A percentile compares a stretch with the other conserved stretches of the same genome.
phyloP scores from a whole-genome alignment of 2,113 vertebrate species.

The Dicerorhinus sumatrensis region DNA sequence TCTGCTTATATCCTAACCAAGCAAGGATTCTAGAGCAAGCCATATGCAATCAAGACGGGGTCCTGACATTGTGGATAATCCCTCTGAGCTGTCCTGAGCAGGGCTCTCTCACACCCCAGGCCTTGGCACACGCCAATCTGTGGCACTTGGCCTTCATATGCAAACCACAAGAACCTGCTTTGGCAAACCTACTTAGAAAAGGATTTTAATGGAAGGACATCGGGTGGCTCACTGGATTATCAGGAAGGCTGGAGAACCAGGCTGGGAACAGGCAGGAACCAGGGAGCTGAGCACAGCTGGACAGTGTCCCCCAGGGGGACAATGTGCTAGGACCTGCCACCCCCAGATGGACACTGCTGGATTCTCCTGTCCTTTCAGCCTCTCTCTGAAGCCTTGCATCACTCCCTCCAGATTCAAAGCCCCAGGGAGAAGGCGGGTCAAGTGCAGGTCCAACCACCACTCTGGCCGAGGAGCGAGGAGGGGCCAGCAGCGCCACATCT shows the following conservation, averaged over 20 bases:
- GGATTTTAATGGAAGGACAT: neutral
- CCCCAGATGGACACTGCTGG: neutral
- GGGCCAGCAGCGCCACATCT: fast-evolving
- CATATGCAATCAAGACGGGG: fast-evolving
- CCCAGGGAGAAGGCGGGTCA: neutral
- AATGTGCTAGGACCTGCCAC: neutral
- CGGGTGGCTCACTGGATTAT: fast-evolving
- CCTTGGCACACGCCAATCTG: fast-evolving
- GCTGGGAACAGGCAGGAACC: neutral
- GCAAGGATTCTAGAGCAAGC: neutral
- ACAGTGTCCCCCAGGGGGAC: neutral
- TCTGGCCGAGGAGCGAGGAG: fast-evolving
- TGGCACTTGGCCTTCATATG: neutral
- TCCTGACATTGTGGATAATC: neutral
- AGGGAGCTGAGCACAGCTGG: neutral
- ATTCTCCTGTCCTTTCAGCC: neutral
- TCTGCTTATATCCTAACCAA: neutral
- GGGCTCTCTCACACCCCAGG: neutral
- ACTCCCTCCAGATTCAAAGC: neutral
- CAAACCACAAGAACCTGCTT: neutral
- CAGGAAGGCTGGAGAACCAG: neutral
- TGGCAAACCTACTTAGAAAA: neutral
- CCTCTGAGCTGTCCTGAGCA: neutral
- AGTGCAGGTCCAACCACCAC: neutral
- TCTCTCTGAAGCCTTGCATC: neutral